Evolutionary conservation across 1,140 invertebrate species (phyloP), one percentile per base, ranked within the genome.

Genomic region (Brachionus rotundiformis): DNA sequence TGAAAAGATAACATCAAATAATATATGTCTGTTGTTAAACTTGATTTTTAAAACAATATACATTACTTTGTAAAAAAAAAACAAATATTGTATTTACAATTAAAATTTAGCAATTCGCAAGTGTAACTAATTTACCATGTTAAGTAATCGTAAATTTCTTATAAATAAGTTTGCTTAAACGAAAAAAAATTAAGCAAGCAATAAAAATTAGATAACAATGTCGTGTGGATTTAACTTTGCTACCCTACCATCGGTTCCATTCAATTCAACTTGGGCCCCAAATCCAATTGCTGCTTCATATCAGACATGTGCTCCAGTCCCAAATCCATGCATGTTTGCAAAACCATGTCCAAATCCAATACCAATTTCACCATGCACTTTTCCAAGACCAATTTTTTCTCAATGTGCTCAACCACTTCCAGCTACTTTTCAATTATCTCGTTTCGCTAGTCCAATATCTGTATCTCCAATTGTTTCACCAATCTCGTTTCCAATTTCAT

Each of bases 261-360:
- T 68, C 4, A 33, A 29, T n/a, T 8, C 61, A 8, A 63, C 61
- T 33, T 63, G 61, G 61, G 10, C 61, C n/a, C n/a, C 29, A 19
- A 31, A n/a, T 68, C 63, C 63, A 68, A 33, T 68, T 41, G 63
- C 63, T 68, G 63, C 63, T 68, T 68, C 63, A 36, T 0, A 19
- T 23, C 16, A 54, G 7, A 7, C 63, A 8, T 68, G 16, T 16
- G 63, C 11, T 68, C 16, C 31, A 33, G 6, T 68, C 16, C n/a
- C 31, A 8, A 3, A 13, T 36, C 63, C 63, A 41, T 68, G 29
- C 10, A 31, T 31, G 5, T 68, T 23, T 1, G 31, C 31, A 68
- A 4, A 2, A 36, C 16, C 33, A 33, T 31, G 29, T 16, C 16
- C 63, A 2, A 25, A 19, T 27, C 19, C 59, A 25, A 3, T 11